Base-by-base conservation (phyloP, 92 coral and sea anemone genomes). In the Umimayanthus kanabou region DNA sequence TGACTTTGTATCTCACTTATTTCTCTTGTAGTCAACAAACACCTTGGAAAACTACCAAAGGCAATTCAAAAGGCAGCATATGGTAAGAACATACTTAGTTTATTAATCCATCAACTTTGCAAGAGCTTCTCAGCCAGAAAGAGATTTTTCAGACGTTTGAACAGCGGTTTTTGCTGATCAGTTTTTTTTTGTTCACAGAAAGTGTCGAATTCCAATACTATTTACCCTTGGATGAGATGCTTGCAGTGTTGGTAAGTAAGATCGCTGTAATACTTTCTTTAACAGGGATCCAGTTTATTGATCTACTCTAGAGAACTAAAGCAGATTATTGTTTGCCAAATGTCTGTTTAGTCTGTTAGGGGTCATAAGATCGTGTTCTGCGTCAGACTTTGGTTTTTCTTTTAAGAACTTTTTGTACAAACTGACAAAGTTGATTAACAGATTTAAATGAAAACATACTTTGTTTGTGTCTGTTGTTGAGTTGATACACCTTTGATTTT, bases 121-220 rank as follows among this genome's bases (percentile, higher is more conserved):
- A 71, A 29, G 37, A 33, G 9, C 22, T n/a, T 61, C 2, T 61
- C n/a, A 14, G n/a, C 26, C 1, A 22, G 9, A 23, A 61, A 61
- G 16, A 72, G 9, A 0, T 7, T 72, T 53, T 53, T 53, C 58
- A 53, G 58, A 53, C 16, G 58, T 2, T 53, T 53, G 20, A 53
- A 3, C 18, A 22, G 9, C n/a, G 30, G 39, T 9, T 18, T 18
- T n/a, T 49, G 4, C 82, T 78, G 61, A 78, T 53, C 66, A 26
- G 15, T 11, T 45, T 43, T 29, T 26, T 28, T 25, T 83, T 29
- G 50, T 66, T 43, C 37, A 29, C 43, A 83, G 87, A 83, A 83
- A 83, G 87, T 43, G 67, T 83, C 39, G 87, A 83, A 78, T 83
- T 83, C 55, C 87, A 83, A 26, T 45, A 83, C 29, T 83, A 83